Evolutionary conservation across 53 echinoderm and acorn worm genomes (phyloP).

Genomic region (Holothuria leucospilota): DNA sequence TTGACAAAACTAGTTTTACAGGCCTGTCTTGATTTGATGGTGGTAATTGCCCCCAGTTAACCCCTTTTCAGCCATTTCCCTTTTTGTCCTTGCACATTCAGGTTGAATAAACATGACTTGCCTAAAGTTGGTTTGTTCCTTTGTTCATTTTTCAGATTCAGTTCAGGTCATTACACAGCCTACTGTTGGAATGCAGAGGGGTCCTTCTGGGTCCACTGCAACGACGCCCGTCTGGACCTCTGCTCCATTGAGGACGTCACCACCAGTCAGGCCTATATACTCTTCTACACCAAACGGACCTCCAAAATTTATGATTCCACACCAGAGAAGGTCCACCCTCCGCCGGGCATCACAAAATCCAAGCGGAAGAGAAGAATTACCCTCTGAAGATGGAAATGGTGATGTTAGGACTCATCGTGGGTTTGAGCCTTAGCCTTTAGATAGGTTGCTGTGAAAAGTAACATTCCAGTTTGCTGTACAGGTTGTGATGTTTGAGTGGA

Average conservation of each 20-base stretch:
- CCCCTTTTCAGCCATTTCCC: too few relatives aligned
- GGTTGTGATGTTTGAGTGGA: neutral
- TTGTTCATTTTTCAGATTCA: constrained; percentile 64
- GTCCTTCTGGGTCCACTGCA: constrained; percentile 94
- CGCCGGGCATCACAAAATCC: constrained; percentile 3
- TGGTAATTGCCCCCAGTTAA: too few relatives aligned
- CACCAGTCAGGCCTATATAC: constrained; percentile 86
- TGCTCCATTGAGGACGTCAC: constrained; percentile 89
- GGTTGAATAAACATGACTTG: too few relatives aligned
- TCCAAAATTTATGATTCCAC: constrained; percentile 63
- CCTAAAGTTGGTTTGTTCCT: too few relatives aligned
- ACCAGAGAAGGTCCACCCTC: constrained; percentile 53
- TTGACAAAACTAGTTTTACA: too few relatives aligned
- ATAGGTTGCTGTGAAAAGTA: neutral
- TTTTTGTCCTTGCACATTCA: too few relatives aligned
- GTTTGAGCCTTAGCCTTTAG: too few relatives aligned
- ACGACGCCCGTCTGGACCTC: constrained; percentile 89
- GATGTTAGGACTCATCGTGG: too few relatives aligned
- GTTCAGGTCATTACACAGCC: constrained; percentile 92
- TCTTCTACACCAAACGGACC: constrained; percentile 91
- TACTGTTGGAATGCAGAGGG: constrained; percentile 89
- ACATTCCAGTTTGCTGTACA: constrained; percentile 22
- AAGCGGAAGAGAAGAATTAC: constrained; percentile 29
- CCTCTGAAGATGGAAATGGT: neutral
- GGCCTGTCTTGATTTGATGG: too few relatives aligned